These are phyloP conservation scores for Microhierax caerulescens DNA, from an alignment of 2,797 vertebrate genomes.

Conservation along the genomic window DNA sequence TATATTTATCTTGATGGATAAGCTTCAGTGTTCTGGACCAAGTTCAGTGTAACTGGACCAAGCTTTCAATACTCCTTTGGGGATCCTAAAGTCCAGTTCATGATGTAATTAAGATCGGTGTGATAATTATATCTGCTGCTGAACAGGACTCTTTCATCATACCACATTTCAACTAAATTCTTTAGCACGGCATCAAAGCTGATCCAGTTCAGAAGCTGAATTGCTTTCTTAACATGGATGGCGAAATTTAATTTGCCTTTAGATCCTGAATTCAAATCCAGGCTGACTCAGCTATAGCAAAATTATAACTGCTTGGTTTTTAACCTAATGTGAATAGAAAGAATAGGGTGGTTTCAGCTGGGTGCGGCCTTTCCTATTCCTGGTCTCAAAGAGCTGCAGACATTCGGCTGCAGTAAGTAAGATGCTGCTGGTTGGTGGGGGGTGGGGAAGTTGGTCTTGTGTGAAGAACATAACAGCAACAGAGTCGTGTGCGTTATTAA, in stretches of 20 bases:
- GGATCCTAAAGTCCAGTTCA: constrained; percentile 32
- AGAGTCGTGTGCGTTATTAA: background rate
- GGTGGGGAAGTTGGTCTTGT: background rate
- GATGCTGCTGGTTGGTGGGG: background rate
- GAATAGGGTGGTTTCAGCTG: background rate
- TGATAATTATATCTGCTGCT: constrained; percentile 42
- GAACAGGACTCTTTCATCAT: constrained; percentile 15
- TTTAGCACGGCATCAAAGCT: background rate
- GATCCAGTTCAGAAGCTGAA: constrained; percentile 27
- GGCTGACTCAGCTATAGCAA: background rate
- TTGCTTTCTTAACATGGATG: background rate
- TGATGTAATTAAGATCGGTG: constrained; percentile 22
- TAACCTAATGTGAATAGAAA: background rate
- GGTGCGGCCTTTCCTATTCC: background rate
- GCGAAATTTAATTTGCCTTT: constrained; percentile 43
- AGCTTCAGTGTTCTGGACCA: constrained; percentile 14
- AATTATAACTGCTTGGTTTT: background rate
- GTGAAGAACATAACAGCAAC: fast-evolving
- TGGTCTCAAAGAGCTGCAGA: background rate
- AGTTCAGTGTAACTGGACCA: constrained; percentile 21
- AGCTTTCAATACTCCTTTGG: background rate
- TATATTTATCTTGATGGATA: constrained; percentile 32
- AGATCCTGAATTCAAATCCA: background rate
- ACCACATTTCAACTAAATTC: background rate
- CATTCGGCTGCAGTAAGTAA: too few relatives aligned